Percentiles rank a stretch among this genome's conserved stretches.
Conservation (phyloP, 2,113 vertebrate species). For the Chelonoidis abingdonii region DNA sequence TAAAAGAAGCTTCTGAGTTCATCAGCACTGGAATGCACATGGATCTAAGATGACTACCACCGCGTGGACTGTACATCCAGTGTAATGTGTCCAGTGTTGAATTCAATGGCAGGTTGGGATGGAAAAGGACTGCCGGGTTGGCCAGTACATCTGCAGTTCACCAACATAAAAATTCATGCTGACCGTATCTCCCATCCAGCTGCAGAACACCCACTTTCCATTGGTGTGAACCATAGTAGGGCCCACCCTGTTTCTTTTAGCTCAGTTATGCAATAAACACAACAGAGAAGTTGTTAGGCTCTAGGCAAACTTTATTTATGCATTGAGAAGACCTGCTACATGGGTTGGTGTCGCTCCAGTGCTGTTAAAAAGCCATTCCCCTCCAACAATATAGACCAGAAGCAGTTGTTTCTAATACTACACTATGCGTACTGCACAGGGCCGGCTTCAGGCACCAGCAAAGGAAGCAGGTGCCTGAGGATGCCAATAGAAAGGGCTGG, state of each 20-base stretch:
- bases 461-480: no score
- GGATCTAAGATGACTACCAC: neutral
- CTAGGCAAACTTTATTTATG: neutral
- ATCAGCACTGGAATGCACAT: constrained; percentile 32
- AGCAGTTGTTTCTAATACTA: fast-evolving
- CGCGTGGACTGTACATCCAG: neutral
- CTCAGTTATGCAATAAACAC: neutral
- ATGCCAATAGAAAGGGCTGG: no score
- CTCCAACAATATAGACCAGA: neutral
- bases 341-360: neutral
- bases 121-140: neutral
- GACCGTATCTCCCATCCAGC: neutral
- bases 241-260: fast-evolving
- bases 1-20: constrained; percentile 45
- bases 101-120: fast-evolving
- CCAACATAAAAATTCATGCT: fast-evolving
- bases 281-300: neutral
- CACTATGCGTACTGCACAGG: neutral
- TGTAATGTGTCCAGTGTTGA: fast-evolving
- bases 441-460: no score
- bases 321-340: neutral
- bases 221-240: fast-evolving
- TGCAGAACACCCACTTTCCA: neutral
- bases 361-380: fast-evolving
- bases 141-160: neutral